These are phyloP conservation scores for Crossocerus cetratus DNA, from an alignment of 2,888 invertebrate genomes.

Conservation along the genomic window DNA sequence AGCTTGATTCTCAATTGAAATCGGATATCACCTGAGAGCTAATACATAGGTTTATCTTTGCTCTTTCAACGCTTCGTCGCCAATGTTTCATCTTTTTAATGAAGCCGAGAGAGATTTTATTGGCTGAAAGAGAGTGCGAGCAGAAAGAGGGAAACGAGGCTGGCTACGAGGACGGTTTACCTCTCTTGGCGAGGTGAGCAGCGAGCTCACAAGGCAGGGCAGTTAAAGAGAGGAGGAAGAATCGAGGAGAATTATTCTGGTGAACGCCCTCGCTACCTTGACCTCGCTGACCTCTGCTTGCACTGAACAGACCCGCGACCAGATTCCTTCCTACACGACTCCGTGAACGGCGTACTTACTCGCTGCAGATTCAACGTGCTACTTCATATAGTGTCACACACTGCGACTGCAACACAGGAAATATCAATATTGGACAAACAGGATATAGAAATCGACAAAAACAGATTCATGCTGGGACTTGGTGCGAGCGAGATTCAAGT, in stretches of 20 bases:
- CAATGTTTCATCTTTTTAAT: no score
- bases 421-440: no score
- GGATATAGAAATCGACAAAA: no score
- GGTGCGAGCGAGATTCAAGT: no score
- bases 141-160: slow-evolving; percentile 17
- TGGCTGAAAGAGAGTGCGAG: slow-evolving; percentile 38
- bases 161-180: slow-evolving; percentile 23
- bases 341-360: slow-evolving; percentile 22
- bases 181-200: background rate
- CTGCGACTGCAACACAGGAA: no score
- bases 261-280: slow-evolving; percentile 68
- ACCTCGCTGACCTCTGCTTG: slow-evolving; percentile 63
- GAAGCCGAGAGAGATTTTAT: slow-evolving; percentile 42
- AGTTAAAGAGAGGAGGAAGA: slow-evolving; percentile 52
- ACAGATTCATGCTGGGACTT: no score
- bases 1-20: no score
- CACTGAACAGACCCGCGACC: slow-evolving; percentile 58
- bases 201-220: slow-evolving; percentile 21
- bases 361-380: slow-evolving; percentile 24
- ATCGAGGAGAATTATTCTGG: slow-evolving; percentile 62
- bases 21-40: no score
- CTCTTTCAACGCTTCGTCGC: no score
- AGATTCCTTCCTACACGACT: slow-evolving; percentile 61
- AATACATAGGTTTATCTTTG: no score
- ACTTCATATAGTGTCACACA: slow-evolving; percentile 19